Evolutionary conservation across 2,797 vertebrate genomes (phyloP).

Genomic region (Xerus rutilus): DNA sequence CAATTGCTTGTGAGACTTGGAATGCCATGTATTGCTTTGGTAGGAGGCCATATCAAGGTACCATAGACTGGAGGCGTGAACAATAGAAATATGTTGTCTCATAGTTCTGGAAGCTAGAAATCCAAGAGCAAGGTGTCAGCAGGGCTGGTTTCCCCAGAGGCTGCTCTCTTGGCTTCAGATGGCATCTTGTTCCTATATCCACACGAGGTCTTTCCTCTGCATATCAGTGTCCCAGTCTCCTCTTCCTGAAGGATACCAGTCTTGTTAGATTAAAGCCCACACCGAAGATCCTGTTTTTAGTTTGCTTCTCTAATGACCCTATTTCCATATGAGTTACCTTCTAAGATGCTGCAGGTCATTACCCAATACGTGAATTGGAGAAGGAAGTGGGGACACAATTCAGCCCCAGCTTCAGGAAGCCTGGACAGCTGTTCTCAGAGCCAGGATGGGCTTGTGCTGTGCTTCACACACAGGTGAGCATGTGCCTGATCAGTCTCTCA

Average conservation of each 20-base stretch:
- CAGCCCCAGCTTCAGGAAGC: background rate
- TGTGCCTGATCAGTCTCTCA: background rate
- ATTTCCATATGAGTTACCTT: background rate
- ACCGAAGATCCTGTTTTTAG: background rate
- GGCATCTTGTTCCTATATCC: rapidly evolving
- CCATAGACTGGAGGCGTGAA: rapidly evolving
- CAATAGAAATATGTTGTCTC: background rate
- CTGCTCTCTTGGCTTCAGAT: background rate
- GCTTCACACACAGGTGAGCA: background rate
- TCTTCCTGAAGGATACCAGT: background rate
- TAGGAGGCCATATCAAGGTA: background rate
- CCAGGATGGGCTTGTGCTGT: background rate
- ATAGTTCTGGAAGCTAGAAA: background rate
- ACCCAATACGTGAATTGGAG: background rate
- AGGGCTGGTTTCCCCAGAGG: background rate
- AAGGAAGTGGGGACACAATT: rapidly evolving
- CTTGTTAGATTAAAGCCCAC: background rate
- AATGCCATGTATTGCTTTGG: background rate
- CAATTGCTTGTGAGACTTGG: background rate
- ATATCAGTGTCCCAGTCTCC: background rate
- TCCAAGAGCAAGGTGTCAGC: no score
- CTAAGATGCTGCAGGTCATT: background rate
- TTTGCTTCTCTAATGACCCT: background rate
- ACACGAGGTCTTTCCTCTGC: background rate
- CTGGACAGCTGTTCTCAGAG: no score